Evolutionary conservation across 2,113 vertebrate genomes (phyloP), one percentile per base, ranked within the genome.

Genomic region (Coptodon bakossiorum): DNA sequence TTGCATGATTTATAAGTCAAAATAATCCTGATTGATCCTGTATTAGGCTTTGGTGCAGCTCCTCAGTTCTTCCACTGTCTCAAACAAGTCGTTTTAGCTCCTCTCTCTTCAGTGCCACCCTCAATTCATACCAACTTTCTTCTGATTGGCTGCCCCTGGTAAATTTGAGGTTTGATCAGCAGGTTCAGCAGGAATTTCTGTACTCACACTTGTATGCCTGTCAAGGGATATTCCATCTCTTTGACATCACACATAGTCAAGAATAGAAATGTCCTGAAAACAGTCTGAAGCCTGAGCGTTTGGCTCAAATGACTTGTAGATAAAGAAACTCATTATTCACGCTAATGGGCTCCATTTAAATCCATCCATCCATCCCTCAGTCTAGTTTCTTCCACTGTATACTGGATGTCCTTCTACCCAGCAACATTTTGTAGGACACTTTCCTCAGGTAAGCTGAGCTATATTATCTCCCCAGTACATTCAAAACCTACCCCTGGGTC

Each of bases 301-400:
- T 78, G 1, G 40, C 16, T 50, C 9, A 78, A 11, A 31, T 48
- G 29, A 34, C 29, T 31, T 52, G 17, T 6, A 34, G 24, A 29
- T 50, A 48, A 27, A 48, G 1, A 29, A 76, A 27, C 40, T 50
- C 24, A 78, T 31, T 31, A 78, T 52, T 31, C 27, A 78, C 29
- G 34, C 27, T n/a, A 31, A 50, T 31, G 43, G 71, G 43, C 45
- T 27, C 71, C 24, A 27, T 76, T 76, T 19, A 76, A 76, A 76
- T 38, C 17, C 1, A 0, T 5, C 0, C 61, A 48, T 0, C 43
- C 43, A 50, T 31, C 24, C 9, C 24, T 31, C 43, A 48, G 16
- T 31, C 24, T 17, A 50, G 9, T 78, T 17, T 50, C 9, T 50
- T 78, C 71, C 16, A 78, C 24, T 0, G 71, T 19, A 31, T 78